Evolutionary conservation across 2,113 vertebrate genomes (phyloP).

Genomic region (Physeter macrocephalus): DNA sequence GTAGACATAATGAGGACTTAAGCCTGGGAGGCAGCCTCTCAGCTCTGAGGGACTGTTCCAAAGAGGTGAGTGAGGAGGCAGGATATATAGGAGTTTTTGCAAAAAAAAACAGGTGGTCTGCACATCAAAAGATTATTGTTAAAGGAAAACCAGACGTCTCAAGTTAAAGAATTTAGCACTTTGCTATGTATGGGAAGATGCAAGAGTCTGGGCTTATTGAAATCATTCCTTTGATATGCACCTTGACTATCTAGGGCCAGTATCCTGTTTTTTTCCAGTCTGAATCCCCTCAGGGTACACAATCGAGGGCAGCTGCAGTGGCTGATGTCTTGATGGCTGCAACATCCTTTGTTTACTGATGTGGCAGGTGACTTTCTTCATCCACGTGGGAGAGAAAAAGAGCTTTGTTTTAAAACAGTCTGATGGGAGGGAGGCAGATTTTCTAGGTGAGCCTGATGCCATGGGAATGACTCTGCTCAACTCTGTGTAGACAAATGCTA

Average conservation of each 20-base stretch:
- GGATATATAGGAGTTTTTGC: not conserved
- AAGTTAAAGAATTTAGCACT: not conserved
- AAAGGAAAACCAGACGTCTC: not conserved
- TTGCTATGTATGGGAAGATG: not conserved
- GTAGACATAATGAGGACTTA: not conserved
- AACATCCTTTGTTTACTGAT: not conserved
- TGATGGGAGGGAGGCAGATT: not conserved
- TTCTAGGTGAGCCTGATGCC: not conserved
- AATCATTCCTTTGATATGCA: not conserved
- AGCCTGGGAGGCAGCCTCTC: not conserved
- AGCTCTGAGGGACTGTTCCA: not conserved
- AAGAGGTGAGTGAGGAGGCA: not conserved
- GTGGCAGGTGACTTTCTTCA: not conserved
- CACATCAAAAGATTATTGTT: not conserved
- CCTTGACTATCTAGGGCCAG: not conserved
- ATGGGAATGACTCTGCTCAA: not conserved
- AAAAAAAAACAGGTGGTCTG: not conserved
- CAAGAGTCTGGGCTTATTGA: not conserved
- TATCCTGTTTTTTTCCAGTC: not conserved
- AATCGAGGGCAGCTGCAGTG: not conserved
- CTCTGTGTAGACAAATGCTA: not conserved
- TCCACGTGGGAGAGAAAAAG: not conserved
- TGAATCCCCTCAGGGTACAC: not conserved
- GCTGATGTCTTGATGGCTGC: not conserved
- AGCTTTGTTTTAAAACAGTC: not conserved